Evolutionary conservation across 53 echinoderm and acorn worm species (phyloP).

Genomic region (Temnopleurus reevesii): DNA sequence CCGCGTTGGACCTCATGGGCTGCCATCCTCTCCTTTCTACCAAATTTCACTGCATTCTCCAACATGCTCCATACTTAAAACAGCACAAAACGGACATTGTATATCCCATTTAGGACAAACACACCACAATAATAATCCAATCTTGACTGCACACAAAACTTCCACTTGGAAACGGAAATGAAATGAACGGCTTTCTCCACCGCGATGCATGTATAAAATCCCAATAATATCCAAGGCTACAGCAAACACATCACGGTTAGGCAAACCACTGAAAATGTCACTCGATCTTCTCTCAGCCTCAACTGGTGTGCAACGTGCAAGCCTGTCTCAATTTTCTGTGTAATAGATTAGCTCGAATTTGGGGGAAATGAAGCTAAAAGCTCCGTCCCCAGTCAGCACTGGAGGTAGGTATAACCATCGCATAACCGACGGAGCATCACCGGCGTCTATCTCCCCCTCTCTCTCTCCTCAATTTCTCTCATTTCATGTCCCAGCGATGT

Average conservation of each 20-base stretch:
- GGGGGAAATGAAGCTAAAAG: slow-evolving; percentile 12
- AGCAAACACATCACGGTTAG: background rate
- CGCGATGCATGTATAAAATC: slow-evolving; percentile 26
- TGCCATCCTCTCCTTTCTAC: background rate
- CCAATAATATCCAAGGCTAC: slow-evolving; percentile 45
- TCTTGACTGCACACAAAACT: background rate
- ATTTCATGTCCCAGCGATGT: background rate
- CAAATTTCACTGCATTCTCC: background rate
- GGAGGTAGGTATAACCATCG: slow-evolving; percentile 7
- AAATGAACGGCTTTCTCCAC: background rate
- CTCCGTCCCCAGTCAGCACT: background rate
- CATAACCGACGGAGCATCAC: background rate
- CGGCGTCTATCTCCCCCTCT: background rate
- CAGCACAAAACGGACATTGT: background rate
- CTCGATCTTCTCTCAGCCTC: background rate
- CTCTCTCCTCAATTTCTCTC: background rate
- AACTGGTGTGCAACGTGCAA: background rate
- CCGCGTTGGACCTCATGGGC: background rate
- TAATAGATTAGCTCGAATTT: slow-evolving; percentile 46
- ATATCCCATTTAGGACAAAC: slow-evolving; percentile 22
- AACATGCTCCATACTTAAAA: background rate
- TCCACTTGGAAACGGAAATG: background rate
- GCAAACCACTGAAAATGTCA: background rate
- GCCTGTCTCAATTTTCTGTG: slow-evolving; percentile 22
- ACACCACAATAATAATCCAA: slow-evolving; percentile 10